Evolutionary conservation across 1,140 invertebrate genomes (phyloP).

Genomic region (Metopolophium dirhodum): DNA sequence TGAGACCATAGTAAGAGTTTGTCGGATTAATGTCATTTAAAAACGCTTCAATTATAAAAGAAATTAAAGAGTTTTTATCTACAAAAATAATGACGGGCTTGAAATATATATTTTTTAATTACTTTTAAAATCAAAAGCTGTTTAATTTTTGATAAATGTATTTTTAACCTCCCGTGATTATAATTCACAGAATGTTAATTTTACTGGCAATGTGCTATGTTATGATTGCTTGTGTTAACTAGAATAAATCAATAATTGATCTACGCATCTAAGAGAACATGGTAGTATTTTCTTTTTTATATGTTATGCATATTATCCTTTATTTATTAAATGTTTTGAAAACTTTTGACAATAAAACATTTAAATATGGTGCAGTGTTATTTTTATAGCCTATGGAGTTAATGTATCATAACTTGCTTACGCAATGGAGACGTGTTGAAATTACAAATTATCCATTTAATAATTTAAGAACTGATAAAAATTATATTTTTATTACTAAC

Average conservation of each 20-base stretch:
- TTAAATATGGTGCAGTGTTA: neutral
- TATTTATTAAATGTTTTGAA: neutral
- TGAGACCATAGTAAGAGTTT: neutral
- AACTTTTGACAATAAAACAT: neutral
- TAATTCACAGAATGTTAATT: neutral
- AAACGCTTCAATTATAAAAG: neutral
- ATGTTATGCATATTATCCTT: neutral
- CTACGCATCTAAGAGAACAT: neutral
- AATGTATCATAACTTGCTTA: neutral
- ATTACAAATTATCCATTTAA: slow-evolving; percentile 11
- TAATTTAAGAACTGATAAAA: neutral
- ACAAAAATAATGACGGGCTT: neutral
- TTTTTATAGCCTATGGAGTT: neutral
- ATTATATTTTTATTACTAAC: neutral
- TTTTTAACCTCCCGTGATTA: neutral
- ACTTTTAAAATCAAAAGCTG: neutral
- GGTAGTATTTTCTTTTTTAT: neutral
- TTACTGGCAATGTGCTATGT: neutral
- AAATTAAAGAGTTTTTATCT: neutral
- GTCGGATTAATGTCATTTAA: neutral
- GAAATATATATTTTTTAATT: neutral
- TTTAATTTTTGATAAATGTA: neutral
- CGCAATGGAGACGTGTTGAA: neutral
- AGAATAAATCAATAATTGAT: neutral
- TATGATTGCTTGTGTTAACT: neutral